Evolutionary conservation across 2,888 invertebrate species (phyloP).

Genomic region (Rhodophaea formosa): DNA sequence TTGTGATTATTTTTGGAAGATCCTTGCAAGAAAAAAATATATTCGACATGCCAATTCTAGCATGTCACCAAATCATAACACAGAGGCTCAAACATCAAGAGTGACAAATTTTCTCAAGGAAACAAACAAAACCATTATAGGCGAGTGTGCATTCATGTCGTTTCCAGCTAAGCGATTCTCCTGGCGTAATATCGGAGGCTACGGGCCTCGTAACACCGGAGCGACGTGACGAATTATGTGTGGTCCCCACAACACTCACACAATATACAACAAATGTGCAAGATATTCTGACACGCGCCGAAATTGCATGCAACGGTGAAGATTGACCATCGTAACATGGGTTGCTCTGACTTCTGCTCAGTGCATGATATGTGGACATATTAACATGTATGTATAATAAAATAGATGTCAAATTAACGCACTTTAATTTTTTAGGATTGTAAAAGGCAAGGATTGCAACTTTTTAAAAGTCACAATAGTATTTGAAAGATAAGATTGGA

Average conservation of each 20-base stretch:
- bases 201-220: constrained; percentile 36
- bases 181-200: constrained; percentile 46
- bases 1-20: too few relatives aligned
- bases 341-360: too few relatives aligned
- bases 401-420: too few relatives aligned
- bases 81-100: neutral
- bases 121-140: constrained; percentile 3
- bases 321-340: neutral
- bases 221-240: constrained; percentile 58
- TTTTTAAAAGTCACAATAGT: too few relatives aligned
- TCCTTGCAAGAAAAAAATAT: too few relatives aligned
- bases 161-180: constrained; percentile 39
- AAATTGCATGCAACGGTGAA: constrained; percentile 20
- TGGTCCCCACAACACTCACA: constrained; percentile 45
- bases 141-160: constrained; percentile 25
- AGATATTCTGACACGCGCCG: neutral
- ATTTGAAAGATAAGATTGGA: too few relatives aligned
- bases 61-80: too few relatives aligned
- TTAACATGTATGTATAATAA: too few relatives aligned
- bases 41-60: too few relatives aligned
- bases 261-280: constrained; percentile 54
- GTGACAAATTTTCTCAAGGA: neutral
- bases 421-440: too few relatives aligned
- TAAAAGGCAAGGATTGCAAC: too few relatives aligned
- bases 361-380: too few relatives aligned